Evolutionary conservation across 2,888 invertebrate genomes (phyloP).

Genomic region (Tetragonisca angustula): DNA sequence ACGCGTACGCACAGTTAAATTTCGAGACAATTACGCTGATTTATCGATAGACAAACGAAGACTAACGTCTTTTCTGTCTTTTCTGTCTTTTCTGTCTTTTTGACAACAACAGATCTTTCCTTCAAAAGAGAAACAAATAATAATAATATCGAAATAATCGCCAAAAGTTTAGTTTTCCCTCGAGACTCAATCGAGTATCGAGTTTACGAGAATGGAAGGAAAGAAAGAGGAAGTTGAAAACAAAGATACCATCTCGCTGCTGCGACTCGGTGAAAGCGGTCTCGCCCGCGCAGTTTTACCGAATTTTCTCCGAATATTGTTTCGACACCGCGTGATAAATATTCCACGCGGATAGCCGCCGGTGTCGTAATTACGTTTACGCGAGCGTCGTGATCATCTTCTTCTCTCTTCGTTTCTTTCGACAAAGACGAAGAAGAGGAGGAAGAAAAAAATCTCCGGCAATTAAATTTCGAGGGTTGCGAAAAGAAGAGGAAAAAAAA

Average conservation of each 20-base stretch:
- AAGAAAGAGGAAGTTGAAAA: constrained; percentile 49
- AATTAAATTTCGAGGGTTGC: constrained; percentile 8
- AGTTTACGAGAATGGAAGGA: too few species aligned
- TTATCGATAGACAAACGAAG: too few species aligned
- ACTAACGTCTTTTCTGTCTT: too few species aligned
- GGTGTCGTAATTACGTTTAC: constrained; percentile 57
- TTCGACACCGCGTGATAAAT: constrained; percentile 50
- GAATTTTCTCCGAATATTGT: constrained; percentile 47
- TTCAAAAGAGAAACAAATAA: too few species aligned
- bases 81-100: too few species aligned
- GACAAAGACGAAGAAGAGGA: not conserved
- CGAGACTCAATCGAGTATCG: too few species aligned
- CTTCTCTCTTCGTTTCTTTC: not conserved
- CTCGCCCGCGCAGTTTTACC: constrained; percentile 27
- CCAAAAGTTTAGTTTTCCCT: too few species aligned
- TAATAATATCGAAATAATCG: too few species aligned
- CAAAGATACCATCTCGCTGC: constrained; percentile 50
- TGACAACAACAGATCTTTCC: too few species aligned
- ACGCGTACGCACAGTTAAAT: too few species aligned
- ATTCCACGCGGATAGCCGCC: constrained; percentile 44
- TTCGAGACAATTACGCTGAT: not conserved
- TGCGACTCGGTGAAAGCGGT: constrained; percentile 55
- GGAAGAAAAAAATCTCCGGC: not conserved
- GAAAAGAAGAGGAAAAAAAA: too few species aligned
- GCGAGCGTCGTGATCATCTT: not conserved